A percentile compares a stretch with the other conserved stretches of the same genome.
phyloP scores from a whole-genome alignment of 2,888 invertebrate genomes.

The Stenurella melanura region DNA sequence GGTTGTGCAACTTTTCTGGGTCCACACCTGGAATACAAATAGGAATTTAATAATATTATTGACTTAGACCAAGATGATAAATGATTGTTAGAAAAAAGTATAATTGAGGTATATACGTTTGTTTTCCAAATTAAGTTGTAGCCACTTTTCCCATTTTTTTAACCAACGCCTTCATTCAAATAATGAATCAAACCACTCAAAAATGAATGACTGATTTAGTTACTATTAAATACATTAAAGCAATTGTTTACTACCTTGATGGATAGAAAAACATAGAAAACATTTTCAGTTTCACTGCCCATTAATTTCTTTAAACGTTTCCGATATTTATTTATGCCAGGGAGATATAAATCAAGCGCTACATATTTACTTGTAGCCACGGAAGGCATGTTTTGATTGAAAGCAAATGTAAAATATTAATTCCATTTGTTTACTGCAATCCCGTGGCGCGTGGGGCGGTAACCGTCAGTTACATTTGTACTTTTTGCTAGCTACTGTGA shows the following conservation, averaged over 20 bases:
- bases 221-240: too few species aligned
- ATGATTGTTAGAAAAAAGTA: not conserved
- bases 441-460: not conserved
- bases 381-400: constrained; percentile 9
- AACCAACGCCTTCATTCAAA: not conserved
- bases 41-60: not conserved
- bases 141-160: not conserved
- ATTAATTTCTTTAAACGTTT: constrained; percentile 5
- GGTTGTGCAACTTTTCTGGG: not conserved
- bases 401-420: not conserved
- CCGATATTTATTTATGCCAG: constrained; percentile 14
- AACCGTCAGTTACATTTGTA: not conserved
- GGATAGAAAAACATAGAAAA: not conserved
- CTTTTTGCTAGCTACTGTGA: not conserved
- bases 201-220: not conserved
- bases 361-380: constrained; percentile 1
- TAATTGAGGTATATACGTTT: not conserved
- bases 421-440: not conserved
- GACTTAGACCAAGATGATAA: not conserved
- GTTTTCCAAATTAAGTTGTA: not conserved
- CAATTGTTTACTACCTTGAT: not conserved
- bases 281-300: not conserved
- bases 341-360: constrained; percentile 15
- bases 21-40: not conserved
- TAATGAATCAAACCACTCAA: not conserved